Base-by-base conservation (phyloP, 2,113 vertebrate genomes). In the Colistium nudipinnis region DNA sequence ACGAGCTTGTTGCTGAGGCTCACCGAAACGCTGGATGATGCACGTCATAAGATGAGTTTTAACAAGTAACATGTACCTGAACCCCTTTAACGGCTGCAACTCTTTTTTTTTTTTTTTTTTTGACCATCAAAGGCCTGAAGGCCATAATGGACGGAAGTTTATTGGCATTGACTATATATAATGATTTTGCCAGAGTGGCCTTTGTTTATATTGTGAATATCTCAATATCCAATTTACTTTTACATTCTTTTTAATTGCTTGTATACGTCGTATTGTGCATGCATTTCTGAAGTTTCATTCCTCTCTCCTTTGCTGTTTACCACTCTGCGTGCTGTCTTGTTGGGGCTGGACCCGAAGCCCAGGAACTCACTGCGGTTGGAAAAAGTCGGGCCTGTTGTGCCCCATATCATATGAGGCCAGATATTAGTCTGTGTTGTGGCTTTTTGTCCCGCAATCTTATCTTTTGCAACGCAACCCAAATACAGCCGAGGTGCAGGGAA, bases 191-290 rank as follows among this genome's bases (percentile, higher is more conserved):
- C 16, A 43, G 36, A 22, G 43, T 16, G 27, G 35, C 47, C n/a
- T 31, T 39, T 25, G 76, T 78, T 80, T 83, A 74, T 85, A 59
- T 59, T 1, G n/a, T n/a, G n/a, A n/a, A n/a, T n/a, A 78, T 60
- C 87, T 83, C 54, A 64, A 82, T 80, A 84, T 77, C 62, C 56
- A 74, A 74, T 85, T 79, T 81, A 31, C 51, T 56, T 19, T 33
- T 27, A 27, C 5, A 4, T 12, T 4, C 4, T n/a, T 24, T 25
- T 47, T 47, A n/a, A 7, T 36, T 76, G 11, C 57, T 44, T 47
- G 38, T 62, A 55, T 48, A 33, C 28, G 62, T 60, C 57, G 38
- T 30, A 22, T 22, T 11, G 51, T 44, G n/a, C 49, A 45, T 70
- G n/a, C n/a, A n/a, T n/a, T n/a, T n/a, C n/a, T 41, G 17, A n/a